phyloP scores from a whole-genome alignment of 2,888 invertebrate genomes.

The Apamea sordens region DNA sequence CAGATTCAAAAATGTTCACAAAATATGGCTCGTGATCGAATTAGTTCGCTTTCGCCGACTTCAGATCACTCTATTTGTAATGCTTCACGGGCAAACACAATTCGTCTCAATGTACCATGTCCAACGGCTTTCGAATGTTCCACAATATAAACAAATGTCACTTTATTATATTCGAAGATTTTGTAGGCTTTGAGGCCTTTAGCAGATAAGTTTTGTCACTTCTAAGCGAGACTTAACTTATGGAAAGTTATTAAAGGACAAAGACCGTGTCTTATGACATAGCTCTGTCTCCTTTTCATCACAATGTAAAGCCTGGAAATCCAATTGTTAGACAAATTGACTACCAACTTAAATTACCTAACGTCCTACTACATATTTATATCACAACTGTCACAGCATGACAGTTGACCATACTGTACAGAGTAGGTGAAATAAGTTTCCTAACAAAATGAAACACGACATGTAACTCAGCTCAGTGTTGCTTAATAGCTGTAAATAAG shows the following conservation, averaged over 20 bases:
- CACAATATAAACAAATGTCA: conserved; percentile 40
- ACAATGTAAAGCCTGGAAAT: not conserved
- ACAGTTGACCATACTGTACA: not conserved
- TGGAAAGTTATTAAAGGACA: not conserved
- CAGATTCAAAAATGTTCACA: conserved; percentile 1
- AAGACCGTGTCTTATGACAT: not conserved
- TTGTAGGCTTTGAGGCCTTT: not conserved
- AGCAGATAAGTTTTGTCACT: not conserved
- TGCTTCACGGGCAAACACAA: conserved; percentile 56
- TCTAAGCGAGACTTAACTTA: not conserved
- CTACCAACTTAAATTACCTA: not conserved
- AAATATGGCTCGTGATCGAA: conserved; percentile 41
- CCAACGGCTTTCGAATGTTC: conserved; percentile 47
- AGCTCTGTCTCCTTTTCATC: not conserved
- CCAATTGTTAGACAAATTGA: too few relatives aligned
- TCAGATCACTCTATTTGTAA: conserved; percentile 37
- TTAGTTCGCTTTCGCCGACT: conserved; percentile 61
- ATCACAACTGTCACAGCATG: not conserved
- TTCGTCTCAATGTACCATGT: conserved; percentile 47
- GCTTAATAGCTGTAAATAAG: not conserved
- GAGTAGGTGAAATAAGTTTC: too few relatives aligned
- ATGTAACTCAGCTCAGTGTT: not conserved
- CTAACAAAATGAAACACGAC: conserved; percentile 2
- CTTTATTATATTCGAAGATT: conserved; percentile 2
- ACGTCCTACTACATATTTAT: not conserved